Evolutionary conservation across 2,113 vertebrate species (phyloP).

Genomic region (Rhineura floridana): DNA sequence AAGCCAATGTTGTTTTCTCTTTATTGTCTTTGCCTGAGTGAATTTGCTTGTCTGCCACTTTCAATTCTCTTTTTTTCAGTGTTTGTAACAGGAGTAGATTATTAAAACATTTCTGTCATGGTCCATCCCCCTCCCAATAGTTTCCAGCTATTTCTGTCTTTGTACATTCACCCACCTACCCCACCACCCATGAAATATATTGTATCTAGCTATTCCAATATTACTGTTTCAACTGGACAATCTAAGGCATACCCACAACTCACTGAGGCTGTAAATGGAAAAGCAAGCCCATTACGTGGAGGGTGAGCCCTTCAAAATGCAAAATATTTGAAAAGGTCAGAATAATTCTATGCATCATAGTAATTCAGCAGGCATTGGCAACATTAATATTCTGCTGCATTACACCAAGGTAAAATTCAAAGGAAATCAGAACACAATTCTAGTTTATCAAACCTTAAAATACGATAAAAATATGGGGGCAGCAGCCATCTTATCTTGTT

Average conservation of each 20-base stretch:
- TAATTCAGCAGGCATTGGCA: background rate
- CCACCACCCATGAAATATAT: background rate
- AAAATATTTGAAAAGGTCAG: constrained; percentile 57
- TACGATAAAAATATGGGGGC: background rate
- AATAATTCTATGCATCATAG: constrained; percentile 4
- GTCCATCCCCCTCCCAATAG: background rate
- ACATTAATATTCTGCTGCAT: constrained; percentile 30
- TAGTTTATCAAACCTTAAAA: background rate
- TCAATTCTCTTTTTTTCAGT: background rate
- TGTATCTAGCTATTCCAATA: constrained; percentile 12
- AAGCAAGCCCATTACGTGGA: constrained; percentile 16
- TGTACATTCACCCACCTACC: background rate
- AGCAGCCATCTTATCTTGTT: background rate
- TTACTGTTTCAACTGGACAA: background rate
- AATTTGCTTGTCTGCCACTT: background rate
- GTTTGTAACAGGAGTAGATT: constrained; percentile 26
- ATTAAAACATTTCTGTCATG: constrained; percentile 33
- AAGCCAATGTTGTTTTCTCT: background rate
- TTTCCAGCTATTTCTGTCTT: constrained; percentile 2
- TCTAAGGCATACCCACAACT: background rate
- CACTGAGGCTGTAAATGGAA: constrained; percentile 10
- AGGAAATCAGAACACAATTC: background rate
- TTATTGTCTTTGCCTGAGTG: constrained; percentile 14
- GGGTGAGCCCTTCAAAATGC: constrained; percentile 38
- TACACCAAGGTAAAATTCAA: constrained; percentile 25